Base-by-base conservation (phyloP, 2,113 vertebrate species). In the Pedionomus torquatus region DNA sequence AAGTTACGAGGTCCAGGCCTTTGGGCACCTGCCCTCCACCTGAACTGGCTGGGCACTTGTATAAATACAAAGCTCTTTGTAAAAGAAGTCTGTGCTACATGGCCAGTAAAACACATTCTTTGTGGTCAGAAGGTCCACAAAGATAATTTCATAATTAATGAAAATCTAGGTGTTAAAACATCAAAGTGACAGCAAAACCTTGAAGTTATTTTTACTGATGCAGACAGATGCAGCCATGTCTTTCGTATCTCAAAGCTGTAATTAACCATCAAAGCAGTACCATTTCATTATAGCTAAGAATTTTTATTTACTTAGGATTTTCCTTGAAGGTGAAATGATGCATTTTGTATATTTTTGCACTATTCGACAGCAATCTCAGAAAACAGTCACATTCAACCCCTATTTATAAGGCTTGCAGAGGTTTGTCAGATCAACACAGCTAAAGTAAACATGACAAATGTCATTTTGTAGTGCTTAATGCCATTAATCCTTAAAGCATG, bases 371-470 rank as follows among this genome's bases (percentile, higher is more conserved):
- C 48, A 70, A 43, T 64, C n/a, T 87, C 28, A 39, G 85, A 48
- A 64, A 87, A 26, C 44, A 89, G 49, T 71, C 61, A 23, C 17
- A 46, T 79, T 64, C n/a, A 72, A 11, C n/a, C 16, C 15, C 23
- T 65, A 60, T 81, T 90, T 81, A 28, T 78, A 87, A 85, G 16
- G 37, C 26, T 84, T 89, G 79, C 58, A 94, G 88, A 94, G 33
- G 57, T 92, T 94, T 95, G 74, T 94, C 87, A 93, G 70, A 86
- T 89, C 65, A 95, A 96, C 87, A 65, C 43, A 89, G 61, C 63
- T 81, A 83, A 93, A 93, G 39, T 88, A 94, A 89, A 96, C 89
- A 81, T 46, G 90, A 95, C 90, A 74, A 87, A 91, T 87, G 57
- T 41, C 35, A 39, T 52, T 80, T 90, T 92, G 63, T 82, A 60